A percentile compares a stretch with the other conserved stretches of the same genome.
These are phyloP conservation scores for Yponomeuta evonymella DNA, from an alignment of 2,888 invertebrate genomes.

Conservation along the genomic window DNA sequence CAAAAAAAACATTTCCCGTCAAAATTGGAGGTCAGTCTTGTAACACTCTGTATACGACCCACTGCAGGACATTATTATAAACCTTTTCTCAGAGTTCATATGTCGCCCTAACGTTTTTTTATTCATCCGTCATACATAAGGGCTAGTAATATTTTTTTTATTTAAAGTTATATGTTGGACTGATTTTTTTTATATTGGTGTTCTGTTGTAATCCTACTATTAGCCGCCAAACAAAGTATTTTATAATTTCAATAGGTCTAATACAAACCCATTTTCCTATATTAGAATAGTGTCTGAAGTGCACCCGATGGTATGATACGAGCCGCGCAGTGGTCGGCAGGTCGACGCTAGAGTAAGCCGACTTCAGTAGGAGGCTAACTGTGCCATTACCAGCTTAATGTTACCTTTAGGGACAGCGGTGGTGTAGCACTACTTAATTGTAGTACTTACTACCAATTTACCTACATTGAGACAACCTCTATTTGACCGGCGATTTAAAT, in stretches of 20 bases:
- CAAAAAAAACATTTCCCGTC: too few species aligned
- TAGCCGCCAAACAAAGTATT: too few species aligned
- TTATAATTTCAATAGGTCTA: neutral
- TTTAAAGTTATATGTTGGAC: too few species aligned
- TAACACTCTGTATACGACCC: too few species aligned
- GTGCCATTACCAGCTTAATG: neutral
- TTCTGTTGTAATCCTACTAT: too few species aligned
- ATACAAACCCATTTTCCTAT: neutral
- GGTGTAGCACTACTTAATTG: neutral
- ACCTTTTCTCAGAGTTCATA: too few species aligned
- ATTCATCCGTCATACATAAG: too few species aligned
- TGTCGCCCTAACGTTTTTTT: too few species aligned
- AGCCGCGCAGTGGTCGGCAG: neutral
- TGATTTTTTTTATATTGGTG: too few species aligned
- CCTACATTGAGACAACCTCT: neutral
- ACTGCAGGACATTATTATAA: too few species aligned
- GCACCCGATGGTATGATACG: neutral
- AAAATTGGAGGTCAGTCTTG: too few species aligned
- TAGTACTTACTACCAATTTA: neutral
- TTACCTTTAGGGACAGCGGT: neutral
- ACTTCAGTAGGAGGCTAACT: neutral
- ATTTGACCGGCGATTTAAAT: neutral
- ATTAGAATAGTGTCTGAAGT: neutral
- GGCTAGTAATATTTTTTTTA: too few species aligned
- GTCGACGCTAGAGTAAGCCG: neutral